Evolutionary conservation across 2,888 invertebrate genomes (phyloP).

Genomic region (Aphrophora alni): DNA sequence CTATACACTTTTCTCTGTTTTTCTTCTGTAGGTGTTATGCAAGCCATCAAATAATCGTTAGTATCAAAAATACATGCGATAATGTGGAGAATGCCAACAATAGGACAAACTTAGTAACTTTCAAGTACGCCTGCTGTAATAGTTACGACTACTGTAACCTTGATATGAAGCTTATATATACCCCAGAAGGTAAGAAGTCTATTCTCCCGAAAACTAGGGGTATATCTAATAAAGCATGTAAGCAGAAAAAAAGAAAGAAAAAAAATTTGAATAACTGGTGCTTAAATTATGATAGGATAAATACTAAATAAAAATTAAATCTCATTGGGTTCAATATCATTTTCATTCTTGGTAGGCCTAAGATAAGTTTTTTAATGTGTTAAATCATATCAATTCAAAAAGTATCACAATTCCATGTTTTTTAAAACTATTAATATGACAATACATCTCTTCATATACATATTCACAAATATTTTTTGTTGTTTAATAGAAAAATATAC

Average conservation of each 20-base stretch:
- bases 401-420: too few species aligned
- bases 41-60: conserved; percentile 2
- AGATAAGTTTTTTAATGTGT: background rate
- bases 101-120: background rate
- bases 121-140: conserved; percentile 9
- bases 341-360: background rate
- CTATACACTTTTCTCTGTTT: conserved; percentile 14
- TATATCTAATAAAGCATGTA: background rate
- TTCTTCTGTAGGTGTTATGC: conserved; percentile 43
- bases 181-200: background rate
- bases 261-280: background rate
- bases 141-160: conserved; percentile 27
- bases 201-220: background rate
- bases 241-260: background rate
- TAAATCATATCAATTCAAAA: too few species aligned
- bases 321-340: background rate
- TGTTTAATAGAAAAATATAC: too few species aligned
- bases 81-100: background rate
- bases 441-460: too few species aligned
- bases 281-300: background rate
- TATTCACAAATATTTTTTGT: too few species aligned
- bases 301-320: background rate
- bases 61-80: background rate
- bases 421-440: too few species aligned
- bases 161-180: background rate